Percentiles rank a stretch among this genome's conserved stretches.
These are phyloP conservation scores for Limnodromus scolopaceus DNA, from an alignment of 2,797 vertebrate species.

Conservation along the genomic window DNA sequence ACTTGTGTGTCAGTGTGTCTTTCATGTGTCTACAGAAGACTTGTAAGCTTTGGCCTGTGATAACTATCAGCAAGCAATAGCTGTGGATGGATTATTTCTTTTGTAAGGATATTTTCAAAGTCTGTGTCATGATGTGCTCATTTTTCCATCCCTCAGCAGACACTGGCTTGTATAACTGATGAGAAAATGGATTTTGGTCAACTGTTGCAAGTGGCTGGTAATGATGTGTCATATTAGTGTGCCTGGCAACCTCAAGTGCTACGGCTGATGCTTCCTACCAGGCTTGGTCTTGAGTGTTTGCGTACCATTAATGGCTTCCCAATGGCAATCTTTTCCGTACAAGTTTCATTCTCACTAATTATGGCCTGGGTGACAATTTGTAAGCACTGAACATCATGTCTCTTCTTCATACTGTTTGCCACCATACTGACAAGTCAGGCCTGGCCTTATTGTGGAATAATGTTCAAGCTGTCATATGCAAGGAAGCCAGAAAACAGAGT, in stretches of 20 bases:
- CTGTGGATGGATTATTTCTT: conserved; percentile 10
- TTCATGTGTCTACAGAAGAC: conserved; percentile 13
- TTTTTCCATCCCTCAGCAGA: conserved; percentile 53
- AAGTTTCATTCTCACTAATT: conserved; percentile 5
- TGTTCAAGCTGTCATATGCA: neutral
- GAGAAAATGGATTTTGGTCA: conserved; percentile 50
- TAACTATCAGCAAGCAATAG: conserved; percentile 19
- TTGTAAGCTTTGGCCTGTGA: neutral
- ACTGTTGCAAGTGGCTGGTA: conserved; percentile 33
- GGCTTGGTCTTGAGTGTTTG: neutral
- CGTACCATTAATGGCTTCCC: neutral
- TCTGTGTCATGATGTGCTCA: neutral
- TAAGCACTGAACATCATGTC: neutral
- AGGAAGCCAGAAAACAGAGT: neutral
- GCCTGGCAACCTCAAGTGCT: conserved; percentile 22
- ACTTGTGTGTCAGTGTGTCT: conserved; percentile 14
- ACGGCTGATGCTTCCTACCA: neutral
- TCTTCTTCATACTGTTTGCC: neutral
- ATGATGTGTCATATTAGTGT: conserved; percentile 26
- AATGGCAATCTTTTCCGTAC: neutral
- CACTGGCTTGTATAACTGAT: conserved; percentile 12
- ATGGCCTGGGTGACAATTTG: neutral
- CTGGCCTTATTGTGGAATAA: neutral
- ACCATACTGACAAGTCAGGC: neutral
- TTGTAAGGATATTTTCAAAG: conserved; percentile 54